Evolutionary conservation across 2,888 invertebrate species (phyloP), one percentile per base, ranked within the genome.

Genomic region (Patella ulyssiponensis): DNA sequence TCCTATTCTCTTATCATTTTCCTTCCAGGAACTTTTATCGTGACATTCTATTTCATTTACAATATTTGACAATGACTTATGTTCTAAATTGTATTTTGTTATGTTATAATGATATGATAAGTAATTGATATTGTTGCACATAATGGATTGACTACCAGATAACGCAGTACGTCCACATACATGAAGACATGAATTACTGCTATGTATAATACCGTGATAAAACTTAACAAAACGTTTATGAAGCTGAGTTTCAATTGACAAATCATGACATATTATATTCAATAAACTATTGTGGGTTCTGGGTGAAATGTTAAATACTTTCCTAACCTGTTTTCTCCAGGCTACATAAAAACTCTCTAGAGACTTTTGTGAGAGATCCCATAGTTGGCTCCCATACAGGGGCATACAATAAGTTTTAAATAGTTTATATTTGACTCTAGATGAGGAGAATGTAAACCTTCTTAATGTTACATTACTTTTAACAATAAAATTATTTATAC

Each of bases 81-180:
- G 27, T 27, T 27, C 64, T 64, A n/a, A 64, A 64, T 14, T 64
- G 23, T 64, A 64, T 64, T 64, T 64, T 20, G 20, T 20, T 11
- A 64, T 64, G 14, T 64, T 64, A 64, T 64, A 64, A 20, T 23
- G n/a, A n/a, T 20, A n/a, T 64, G 64, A 64, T 64, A 64, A n/a
- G 4, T 20, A 9, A n/a, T n/a, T 64, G 7, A 64, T 20, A 20
- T 64, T 64, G 23, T 64, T 64, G 11, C 64, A 12, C 23, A 23
- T 23, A 20, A 23, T 23, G n/a, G n/a, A 64, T 14, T 64, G 64
- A 23, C 64, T 64, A 23, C 64, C 64, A 64, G n/a, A 23, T 20
- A 64, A 12, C 7, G 64, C 64, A n/a, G 23, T n/a, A 20, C 23
- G 64, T n/a, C 64, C 64, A 64, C 64, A 64, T 64, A 64, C 7